Conservation (phyloP, 1,140 invertebrate species). For the Holotrichia oblita region DNA sequence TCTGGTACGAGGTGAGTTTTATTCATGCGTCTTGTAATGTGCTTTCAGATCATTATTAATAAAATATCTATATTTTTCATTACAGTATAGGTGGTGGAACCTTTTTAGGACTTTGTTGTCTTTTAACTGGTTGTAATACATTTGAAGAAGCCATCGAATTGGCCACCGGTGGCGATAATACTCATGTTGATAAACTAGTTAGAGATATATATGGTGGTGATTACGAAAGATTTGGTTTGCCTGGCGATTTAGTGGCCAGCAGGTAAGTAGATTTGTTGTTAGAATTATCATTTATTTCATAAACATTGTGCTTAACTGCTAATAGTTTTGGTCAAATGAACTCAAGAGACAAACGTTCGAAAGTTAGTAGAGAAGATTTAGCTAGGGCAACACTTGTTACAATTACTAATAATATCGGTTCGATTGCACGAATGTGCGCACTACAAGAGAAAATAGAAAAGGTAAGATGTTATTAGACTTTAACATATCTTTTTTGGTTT, state of each 20-base stretch:
- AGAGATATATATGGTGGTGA: conserved; percentile 98
- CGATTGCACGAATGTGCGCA: conserved; percentile 96
- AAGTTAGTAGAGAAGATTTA: conserved; percentile 87
- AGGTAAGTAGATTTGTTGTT: conserved; percentile 69
- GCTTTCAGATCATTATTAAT: neutral
- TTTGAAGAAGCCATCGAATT: conserved; percentile 98
- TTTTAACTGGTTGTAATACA: conserved; percentile 93
- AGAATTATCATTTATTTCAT: conserved; percentile 38
- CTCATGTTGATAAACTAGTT: conserved; percentile 94
- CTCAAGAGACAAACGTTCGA: conserved; percentile 80
- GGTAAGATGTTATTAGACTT: conserved; percentile 66
- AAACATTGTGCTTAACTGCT: conserved; percentile 51
- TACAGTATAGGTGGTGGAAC: conserved; percentile 96
- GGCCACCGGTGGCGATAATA: conserved; percentile 93
- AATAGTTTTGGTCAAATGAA: conserved; percentile 98
- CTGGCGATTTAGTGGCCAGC: conserved; percentile 95
- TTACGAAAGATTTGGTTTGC: conserved; percentile 90
- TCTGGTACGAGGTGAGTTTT: conserved; percentile 89
- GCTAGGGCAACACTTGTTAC: conserved; percentile 96
- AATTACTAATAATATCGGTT: conserved; percentile 99
- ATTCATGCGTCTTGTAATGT: no score
- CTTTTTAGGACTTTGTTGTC: conserved; percentile 94
- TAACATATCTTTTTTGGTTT: no score
- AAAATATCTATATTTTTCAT: conserved; percentile 43
- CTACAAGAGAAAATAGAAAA: conserved; percentile 90